phyloP scores from a whole-genome alignment of 2,797 vertebrate genomes.

The Psittacula derbiana region DNA sequence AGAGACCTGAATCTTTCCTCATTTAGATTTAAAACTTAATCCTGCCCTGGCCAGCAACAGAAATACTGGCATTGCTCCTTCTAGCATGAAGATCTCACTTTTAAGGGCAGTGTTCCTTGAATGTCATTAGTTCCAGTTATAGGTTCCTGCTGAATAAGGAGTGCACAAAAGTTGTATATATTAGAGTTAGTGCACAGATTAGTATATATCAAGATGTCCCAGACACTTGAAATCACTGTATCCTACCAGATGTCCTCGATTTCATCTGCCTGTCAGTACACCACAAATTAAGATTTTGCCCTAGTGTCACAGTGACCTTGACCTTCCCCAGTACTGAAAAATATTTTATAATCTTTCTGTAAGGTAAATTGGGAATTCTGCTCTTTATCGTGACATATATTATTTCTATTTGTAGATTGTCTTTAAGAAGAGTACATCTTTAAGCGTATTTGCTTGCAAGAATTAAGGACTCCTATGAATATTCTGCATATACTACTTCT shows the following conservation, averaged over 20 bases:
- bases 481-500: background rate
- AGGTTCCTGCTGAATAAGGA: conserved; percentile 56
- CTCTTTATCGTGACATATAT: background rate
- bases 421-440: background rate
- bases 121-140: conserved; percentile 61
- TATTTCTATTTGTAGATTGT: background rate
- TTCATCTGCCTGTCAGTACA: background rate
- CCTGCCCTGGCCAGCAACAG: background rate
- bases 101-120: conserved; percentile 52
- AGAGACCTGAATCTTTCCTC: background rate
- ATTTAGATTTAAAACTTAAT: conserved; percentile 37
- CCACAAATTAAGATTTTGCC: background rate
- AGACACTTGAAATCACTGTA: background rate
- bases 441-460: background rate
- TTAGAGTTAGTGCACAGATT: conserved; percentile 14
- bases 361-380: background rate
- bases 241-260: conserved; percentile 2
- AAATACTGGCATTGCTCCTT: conserved; percentile 49
- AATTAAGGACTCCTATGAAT: background rate
- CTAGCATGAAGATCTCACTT: conserved; percentile 60
- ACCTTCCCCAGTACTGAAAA: background rate
- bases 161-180: background rate
- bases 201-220: background rate
- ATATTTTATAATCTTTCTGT: background rate
- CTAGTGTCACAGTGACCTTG: background rate